Evolutionary conservation across 2,113 vertebrate genomes (phyloP), one percentile per base, ranked within the genome.

Genomic region (Phrynocephalus versicolor): DNA sequence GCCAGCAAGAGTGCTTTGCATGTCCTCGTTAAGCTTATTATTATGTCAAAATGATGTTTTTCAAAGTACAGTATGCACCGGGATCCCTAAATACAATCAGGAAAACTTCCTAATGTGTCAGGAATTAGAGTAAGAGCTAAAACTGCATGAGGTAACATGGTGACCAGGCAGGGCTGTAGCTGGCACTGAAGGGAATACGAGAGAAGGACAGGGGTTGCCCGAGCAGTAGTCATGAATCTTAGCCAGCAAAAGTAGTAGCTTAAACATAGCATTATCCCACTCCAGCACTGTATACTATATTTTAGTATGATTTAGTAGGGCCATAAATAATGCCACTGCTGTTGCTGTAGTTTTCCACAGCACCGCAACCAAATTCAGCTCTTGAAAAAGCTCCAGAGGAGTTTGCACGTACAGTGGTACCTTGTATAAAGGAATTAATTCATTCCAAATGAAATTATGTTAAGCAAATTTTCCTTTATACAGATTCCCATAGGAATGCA

Each of bases 241-340:
- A 70, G 45, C 23, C 39, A 41, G 16, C 37, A 30, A 35, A 89
- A 69, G 27, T 83, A 69, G 84, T 90, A 83, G 83, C 87, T 82
- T 82, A 86, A 62, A 64, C n/a, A 6, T 4, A 65, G 75, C 65
- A 64, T 81, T 86, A 77, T 75, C 84, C 89, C 9, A 21, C 19
- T 39, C 91, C 80, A 70, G 69, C 12, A 1, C 35, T 79, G 84
- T 88, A 87, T 72, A 87, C 33, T 15, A 16, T 19, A 78, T 70
- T 87, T 69, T 75, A 87, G 85, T 87, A 83, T 78, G 1, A 83
- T 51, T 71, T 84, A 85, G 79, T 55, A 15, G 71, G 41, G 81
- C 84, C 35, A 88, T 81, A 92, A 86, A 92, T 55, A 90, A 21
- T 27, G 83, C 0, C 55, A 82, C 23, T 16, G 88, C 86, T 1